Base-by-base conservation (phyloP, 2,888 invertebrate genomes). In the Brachypterus glaber region DNA sequence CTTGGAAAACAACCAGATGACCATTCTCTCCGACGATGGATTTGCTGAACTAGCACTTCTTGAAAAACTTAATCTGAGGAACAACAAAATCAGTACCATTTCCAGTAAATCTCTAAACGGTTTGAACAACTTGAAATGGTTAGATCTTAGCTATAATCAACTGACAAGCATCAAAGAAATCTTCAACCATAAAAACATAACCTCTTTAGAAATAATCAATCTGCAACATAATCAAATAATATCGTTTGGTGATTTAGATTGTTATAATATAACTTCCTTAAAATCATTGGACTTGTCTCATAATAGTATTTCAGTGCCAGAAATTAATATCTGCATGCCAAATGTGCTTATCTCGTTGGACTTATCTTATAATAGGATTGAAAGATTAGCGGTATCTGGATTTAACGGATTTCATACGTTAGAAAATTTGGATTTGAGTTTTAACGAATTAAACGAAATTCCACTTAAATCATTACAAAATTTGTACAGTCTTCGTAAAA, bases 41-140 rank as follows among this genome's bases (percentile, higher is more conserved):
- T 64, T 66, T 43, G 39, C 49, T 12, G 63, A 64, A 41, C 36
- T 64, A 14, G 34, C 47, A 1, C 53, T 58, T 37, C 49, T 65
- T 29, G 48, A 51, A 7, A 42, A 37, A 5, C 40, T 65, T 11
- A 50, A 54, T 31, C 41, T 64, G 31, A 50, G 47, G 3, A 31
- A 53, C 27, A 65, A 64, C 39, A 35, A 40, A 5, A 61, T 65
- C 17, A 40, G 46, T 25, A 50, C 46, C 3, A 54, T 64, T 3
- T 54, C 57, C 21, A 11, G 29, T 2, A 46, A 42, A 3, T 54
- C 63, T 0, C 63, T 65, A 33, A 47, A 48, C 9, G 62, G 62
- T 9, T 44, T 64, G 13, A 40, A 26, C 3, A 47, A 48, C 13
- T 40, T 64, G n/a, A 40, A 47, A 35, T 35, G 39, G n/a, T 40